Evolutionary conservation across 1,140 invertebrate genomes (phyloP), one percentile per base, ranked within the genome.

Genomic region (Laodelphax striatellus): DNA sequence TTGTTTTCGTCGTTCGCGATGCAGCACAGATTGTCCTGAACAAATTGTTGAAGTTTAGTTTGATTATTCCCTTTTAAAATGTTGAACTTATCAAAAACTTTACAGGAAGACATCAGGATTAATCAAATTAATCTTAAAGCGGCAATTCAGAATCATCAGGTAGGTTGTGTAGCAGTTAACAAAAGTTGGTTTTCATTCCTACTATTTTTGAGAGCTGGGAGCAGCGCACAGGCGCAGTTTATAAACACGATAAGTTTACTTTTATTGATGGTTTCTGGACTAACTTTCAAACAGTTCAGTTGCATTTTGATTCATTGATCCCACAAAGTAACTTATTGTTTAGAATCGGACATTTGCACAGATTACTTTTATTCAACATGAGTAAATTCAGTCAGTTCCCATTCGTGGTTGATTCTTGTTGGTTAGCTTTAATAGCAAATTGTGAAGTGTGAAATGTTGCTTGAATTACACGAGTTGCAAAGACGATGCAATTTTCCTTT

Each of bases 151-250:
- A 50, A 50, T 50, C 46, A 50, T 50, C 46, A 50, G 46, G 46
- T 50, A 50, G 46, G 46, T 50, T 19, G 46, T 16, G 21, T 22
- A 5, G 46, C 46, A 50, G 46, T 50, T 50, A 50, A 50, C 46
- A 50, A 50, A 50, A 50, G 46, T 50, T 50, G 46, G 46, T 50
- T 50, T 50, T 38, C 34, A 50, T 50, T 50, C 21, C 21, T 50
- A 50, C 16, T 50, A 50, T 50, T 50, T 50, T 50, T 50, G 6
- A 50, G 16, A 50, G 46, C 46, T 50, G 34, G 24, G 24, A 28
- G 16, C 11, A 50, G 46, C 46, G 46, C 46, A 50, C 46, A 50
- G 46, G 46, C 46, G 46, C 46, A 50, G 46, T 50, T 50, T 50
- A 50, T 50, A 50, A 11, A 50, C 46, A 50, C 46, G 16, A 17